Percentiles rank a stretch among this genome's conserved stretches.
Conservation (phyloP, 2,888 invertebrate species). For the Euproctis similis region DNA sequence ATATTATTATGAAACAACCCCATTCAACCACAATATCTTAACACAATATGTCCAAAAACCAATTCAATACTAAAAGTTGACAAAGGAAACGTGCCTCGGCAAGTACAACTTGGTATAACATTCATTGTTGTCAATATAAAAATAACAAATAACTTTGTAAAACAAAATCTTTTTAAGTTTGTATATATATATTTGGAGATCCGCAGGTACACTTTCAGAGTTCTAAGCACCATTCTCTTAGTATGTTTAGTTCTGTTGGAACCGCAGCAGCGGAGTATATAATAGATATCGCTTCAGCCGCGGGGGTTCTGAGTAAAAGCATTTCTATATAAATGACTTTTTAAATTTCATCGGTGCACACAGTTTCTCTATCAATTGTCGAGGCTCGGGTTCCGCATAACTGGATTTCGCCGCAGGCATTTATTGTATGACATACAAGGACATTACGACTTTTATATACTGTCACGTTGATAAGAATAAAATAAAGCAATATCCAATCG, state of each 20-base stretch:
- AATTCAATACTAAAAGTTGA: too few relatives aligned
- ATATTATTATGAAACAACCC: too few relatives aligned
- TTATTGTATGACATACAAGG: conserved; percentile 69
- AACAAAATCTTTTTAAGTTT: conserved; percentile 22
- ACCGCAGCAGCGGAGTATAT: conserved; percentile 69
- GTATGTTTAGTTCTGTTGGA: conserved; percentile 48
- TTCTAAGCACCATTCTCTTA: conserved; percentile 33
- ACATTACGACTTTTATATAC: conserved; percentile 59
- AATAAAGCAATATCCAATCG: conserved; percentile 46
- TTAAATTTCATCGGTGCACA: conserved; percentile 76
- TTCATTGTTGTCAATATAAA: conserved; percentile 25
- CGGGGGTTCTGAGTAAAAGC: conserved; percentile 72
- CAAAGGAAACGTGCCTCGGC: conserved; percentile 10
- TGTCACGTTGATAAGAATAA: conserved; percentile 35
- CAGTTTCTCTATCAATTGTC: conserved; percentile 76
- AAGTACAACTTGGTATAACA: conserved; percentile 16
- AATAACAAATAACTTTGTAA: conserved; percentile 21
- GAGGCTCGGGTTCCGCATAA: conserved; percentile 67
- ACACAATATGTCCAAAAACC: too few relatives aligned
- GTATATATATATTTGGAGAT: conserved; percentile 18
- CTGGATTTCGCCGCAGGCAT: conserved; percentile 68
- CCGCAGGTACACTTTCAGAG: conserved; percentile 25
- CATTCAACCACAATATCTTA: too few relatives aligned
- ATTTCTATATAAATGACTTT: conserved; percentile 76
- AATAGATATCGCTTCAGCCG: conserved; percentile 69